Evolutionary conservation across 2,797 vertebrate species (phyloP).

Genomic region (Lagorchestes hirsutus): DNA sequence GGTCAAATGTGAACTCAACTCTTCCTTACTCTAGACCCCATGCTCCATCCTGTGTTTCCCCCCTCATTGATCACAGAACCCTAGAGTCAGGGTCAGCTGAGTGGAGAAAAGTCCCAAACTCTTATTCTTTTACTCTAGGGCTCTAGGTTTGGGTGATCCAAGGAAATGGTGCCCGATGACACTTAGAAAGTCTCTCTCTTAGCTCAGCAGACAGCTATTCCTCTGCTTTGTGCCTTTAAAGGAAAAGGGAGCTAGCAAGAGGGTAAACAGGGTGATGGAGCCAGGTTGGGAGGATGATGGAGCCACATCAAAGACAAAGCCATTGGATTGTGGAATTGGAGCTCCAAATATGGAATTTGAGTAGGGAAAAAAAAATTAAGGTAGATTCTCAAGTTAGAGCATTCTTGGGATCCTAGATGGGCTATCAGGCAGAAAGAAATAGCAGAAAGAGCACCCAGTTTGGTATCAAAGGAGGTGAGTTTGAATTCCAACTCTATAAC

Average conservation of each 20-base stretch:
- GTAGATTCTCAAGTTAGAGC: conserved; percentile 19
- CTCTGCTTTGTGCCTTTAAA: conserved; percentile 23
- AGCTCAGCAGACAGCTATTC: background rate
- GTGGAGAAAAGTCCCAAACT: background rate
- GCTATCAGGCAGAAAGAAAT: conserved; percentile 27
- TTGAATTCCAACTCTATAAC: background rate
- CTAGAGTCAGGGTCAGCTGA: background rate
- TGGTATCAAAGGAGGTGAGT: conserved; percentile 11
- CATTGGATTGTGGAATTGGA: conserved; percentile 40
- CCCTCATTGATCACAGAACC: background rate
- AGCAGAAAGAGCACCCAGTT: conserved; percentile 45
- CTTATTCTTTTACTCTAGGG: background rate
- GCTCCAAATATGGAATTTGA: conserved; percentile 44
- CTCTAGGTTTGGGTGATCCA: background rate
- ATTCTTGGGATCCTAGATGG: conserved; percentile 17
- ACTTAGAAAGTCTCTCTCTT: background rate
- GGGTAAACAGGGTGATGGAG: background rate
- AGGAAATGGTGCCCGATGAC: conserved; percentile 22
- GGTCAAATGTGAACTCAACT: background rate
- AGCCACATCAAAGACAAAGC: background rate
- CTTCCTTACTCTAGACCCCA: background rate
- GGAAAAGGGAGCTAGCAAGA: background rate
- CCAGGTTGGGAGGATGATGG: background rate
- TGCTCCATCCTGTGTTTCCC: background rate
- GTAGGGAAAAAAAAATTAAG: conserved; percentile 31